Percentiles rank a stretch among this genome's conserved stretches.
These are phyloP conservation scores for Trichoplusia ni DNA, from an alignment of 1,140 invertebrate species.

Conservation along the genomic window DNA sequence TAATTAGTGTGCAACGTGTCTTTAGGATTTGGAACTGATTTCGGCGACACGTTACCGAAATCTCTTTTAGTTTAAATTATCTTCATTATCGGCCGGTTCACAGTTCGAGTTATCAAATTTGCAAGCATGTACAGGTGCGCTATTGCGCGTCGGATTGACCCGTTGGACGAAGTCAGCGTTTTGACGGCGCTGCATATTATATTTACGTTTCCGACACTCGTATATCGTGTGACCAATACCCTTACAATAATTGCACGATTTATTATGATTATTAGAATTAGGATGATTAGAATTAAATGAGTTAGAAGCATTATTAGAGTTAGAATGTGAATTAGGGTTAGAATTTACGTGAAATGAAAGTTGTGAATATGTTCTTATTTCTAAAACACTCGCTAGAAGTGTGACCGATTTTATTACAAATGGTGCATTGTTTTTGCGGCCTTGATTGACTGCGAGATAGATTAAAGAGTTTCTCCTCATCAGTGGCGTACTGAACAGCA, in stretches of 20 bases:
- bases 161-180: neutral
- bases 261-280: no score
- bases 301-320: neutral
- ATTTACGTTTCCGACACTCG: slow-evolving; percentile 38
- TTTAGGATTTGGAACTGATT: slow-evolving; percentile 12
- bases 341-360: no score
- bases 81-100: no score
- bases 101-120: no score
- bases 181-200: slow-evolving; percentile 28
- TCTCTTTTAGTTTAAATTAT: slow-evolving; percentile 37
- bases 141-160: neutral
- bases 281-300: no score
- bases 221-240: slow-evolving; percentile 33
- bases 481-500: slow-evolving; percentile 31
- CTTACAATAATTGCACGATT: slow-evolving; percentile 36
- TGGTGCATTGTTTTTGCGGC: neutral
- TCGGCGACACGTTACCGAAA: slow-evolving; percentile 35
- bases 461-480: slow-evolving; percentile 40
- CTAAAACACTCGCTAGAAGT: slow-evolving; percentile 12
- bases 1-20: slow-evolving; percentile 11
- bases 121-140: neutral
- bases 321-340: neutral
- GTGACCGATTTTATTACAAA: slow-evolving; percentile 23
- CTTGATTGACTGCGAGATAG: neutral
- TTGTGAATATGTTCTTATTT: slow-evolving; percentile 5